Conservation (phyloP, 2,113 vertebrate genomes). For the Rhinogobius similis region DNA sequence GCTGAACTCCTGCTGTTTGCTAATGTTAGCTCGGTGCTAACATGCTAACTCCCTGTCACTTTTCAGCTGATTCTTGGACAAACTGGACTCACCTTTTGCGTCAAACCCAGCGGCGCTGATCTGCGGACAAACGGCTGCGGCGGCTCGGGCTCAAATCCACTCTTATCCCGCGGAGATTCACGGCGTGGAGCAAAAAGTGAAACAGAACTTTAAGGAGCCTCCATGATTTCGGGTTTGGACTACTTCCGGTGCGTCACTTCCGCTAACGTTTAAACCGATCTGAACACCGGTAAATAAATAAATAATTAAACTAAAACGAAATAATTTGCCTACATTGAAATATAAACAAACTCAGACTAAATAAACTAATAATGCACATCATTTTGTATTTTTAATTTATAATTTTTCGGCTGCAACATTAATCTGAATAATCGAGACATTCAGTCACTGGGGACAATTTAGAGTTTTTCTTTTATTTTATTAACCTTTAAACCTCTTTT, state of each 20-base stretch:
- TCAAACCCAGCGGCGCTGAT: background rate
- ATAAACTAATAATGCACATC: too few species aligned
- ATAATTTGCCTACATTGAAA: too few species aligned
- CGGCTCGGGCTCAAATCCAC: fast-evolving
- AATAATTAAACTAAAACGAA: too few species aligned
- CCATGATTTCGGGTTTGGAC: background rate
- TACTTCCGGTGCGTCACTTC: conserved; percentile 33
- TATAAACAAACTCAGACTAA: too few species aligned
- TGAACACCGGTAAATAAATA: too few species aligned
- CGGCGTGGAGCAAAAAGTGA: conserved; percentile 40
- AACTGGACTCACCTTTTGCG: background rate
- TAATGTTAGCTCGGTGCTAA: conserved; percentile 36
- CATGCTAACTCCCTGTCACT: background rate
- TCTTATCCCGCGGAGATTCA: background rate
- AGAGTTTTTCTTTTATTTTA: too few species aligned
- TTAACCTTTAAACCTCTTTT: too few species aligned
- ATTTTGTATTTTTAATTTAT: too few species aligned
- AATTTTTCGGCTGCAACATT: too few species aligned
- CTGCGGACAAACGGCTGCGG: too few species aligned
- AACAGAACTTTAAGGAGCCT: conserved; percentile 45
- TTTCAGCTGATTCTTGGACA: fast-evolving
- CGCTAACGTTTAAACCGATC: background rate
- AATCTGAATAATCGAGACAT: too few species aligned
- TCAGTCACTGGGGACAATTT: too few species aligned
- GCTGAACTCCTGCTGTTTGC: conserved; percentile 19